Percentiles rank a stretch among this genome's conserved stretches.
phyloP scores from a whole-genome alignment of 1,140 invertebrate species.

The Caenorhabditis briggsae region DNA sequence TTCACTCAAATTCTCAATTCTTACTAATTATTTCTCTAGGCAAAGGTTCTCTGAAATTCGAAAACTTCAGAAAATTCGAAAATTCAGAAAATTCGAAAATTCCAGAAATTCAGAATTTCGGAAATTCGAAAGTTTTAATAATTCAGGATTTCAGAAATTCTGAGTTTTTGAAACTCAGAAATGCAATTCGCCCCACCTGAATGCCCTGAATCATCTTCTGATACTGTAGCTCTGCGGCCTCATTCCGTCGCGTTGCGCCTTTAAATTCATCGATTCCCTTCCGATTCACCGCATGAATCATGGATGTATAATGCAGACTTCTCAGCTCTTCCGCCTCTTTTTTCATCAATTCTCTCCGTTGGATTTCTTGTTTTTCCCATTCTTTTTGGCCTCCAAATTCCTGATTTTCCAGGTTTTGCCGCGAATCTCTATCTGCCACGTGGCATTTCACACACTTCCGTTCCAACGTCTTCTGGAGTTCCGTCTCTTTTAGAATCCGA shows the following conservation, averaged over 20 bases:
- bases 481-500: not conserved
- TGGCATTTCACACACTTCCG: not conserved
- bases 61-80: no score
- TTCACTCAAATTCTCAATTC: no score
- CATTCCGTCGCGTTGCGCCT: not conserved
- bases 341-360: not conserved
- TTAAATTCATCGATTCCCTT: slow-evolving; percentile 8
- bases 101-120: no score
- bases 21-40: no score
- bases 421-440: not conserved
- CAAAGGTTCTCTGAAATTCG: no score
- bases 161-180: no score
- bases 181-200: not conserved
- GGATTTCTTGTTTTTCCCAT: not conserved
- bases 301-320: not conserved
- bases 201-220: not conserved
- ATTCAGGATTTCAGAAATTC: no score
- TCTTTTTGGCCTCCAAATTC: not conserved
- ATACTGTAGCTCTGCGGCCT: not conserved
- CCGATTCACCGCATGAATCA: not conserved
- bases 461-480: not conserved
- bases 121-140: no score
- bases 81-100: no score
- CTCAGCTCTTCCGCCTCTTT: not conserved
- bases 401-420: no score